A percentile compares a stretch with the other conserved stretches of the same genome.
Evolutionary conservation across 2,888 invertebrate genomes (phyloP).

Genomic region (Habroteleia sp.): DNA sequence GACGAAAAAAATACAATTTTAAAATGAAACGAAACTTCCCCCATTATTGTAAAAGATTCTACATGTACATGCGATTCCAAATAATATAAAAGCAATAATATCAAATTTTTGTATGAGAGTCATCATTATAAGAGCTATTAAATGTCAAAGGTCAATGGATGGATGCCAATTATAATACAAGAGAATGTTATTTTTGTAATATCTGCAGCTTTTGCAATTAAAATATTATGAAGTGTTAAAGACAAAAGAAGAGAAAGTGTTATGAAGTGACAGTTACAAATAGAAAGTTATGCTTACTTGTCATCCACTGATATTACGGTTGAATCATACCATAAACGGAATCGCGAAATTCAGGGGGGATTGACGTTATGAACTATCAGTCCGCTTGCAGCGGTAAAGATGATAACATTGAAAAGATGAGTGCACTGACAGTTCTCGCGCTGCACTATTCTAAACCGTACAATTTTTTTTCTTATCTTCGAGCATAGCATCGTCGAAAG

Average conservation of each 20-base stretch:
- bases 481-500: not conserved
- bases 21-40: too few relatives aligned
- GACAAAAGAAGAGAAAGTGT: not conserved
- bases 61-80: too few relatives aligned
- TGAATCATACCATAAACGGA: not conserved
- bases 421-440: constrained; percentile 11
- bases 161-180: not conserved
- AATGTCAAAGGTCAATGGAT: not conserved
- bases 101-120: too few relatives aligned
- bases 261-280: not conserved
- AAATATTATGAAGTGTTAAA: too few relatives aligned
- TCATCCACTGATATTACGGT: not conserved
- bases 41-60: too few relatives aligned
- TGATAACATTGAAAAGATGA: constrained; percentile 5
- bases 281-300: constrained; percentile 1
- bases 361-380: constrained; percentile 2
- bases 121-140: too few relatives aligned
- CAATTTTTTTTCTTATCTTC: not conserved
- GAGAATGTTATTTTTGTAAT: not conserved
- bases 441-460: constrained; percentile 10
- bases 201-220: too few relatives aligned
- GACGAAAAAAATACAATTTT: too few relatives aligned
- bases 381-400: not conserved
- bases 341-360: not conserved
- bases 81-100: too few relatives aligned